These are phyloP conservation scores for Psittacara wagleri DNA, from an alignment of 2,113 vertebrate species.

Conservation along the genomic window DNA sequence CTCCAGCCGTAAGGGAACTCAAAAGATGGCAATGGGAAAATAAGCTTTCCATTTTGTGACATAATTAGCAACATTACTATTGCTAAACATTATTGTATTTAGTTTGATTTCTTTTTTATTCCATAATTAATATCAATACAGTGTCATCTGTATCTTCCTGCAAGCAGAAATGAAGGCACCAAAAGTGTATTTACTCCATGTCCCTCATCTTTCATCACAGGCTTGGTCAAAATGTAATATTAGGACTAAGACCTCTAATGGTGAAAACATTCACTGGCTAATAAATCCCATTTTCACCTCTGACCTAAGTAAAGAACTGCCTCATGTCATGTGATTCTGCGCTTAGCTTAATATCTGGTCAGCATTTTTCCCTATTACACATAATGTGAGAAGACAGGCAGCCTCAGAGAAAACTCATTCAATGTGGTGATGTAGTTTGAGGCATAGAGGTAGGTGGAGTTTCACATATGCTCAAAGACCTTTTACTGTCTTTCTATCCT, in stretches of 20 bases:
- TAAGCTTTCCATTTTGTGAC: not conserved
- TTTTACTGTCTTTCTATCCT: not conserved
- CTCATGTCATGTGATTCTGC: not conserved
- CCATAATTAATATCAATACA: not conserved
- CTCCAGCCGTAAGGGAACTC: not conserved
- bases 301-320: not conserved
- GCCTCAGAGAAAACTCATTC: not conserved
- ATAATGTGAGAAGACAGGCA: not conserved
- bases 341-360: not conserved
- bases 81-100: not conserved
- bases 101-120: not conserved
- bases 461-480: not conserved
- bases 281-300: not conserved
- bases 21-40: not conserved
- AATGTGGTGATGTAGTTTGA: not conserved
- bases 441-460: rapidly evolving
- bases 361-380: not conserved
- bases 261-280: not conserved
- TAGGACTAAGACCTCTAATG: not conserved
- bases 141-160: not conserved
- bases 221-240: not conserved
- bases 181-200: not conserved
- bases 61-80: not conserved
- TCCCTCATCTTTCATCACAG: not conserved
- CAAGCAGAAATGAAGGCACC: not conserved